These are phyloP conservation scores for Aythya baeri DNA, from an alignment of 2,113 vertebrate genomes.

Conservation along the genomic window DNA sequence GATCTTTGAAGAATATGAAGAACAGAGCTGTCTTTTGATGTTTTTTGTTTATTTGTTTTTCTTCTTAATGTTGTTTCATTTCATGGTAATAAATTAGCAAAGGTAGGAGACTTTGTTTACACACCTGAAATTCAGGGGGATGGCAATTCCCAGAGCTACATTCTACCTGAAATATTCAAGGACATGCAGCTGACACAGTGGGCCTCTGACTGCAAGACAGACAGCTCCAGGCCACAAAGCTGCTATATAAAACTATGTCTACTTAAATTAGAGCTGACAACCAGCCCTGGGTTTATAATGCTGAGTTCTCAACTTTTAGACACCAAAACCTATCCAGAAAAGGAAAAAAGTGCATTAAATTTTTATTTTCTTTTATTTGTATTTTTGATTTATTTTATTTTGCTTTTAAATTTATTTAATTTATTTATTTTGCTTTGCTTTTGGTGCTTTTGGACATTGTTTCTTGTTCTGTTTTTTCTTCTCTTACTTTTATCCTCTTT, in stretches of 20 bases:
- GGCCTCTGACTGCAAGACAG: conserved; percentile 75
- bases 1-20: neutral
- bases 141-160: conserved; percentile 63
- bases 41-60: too few species aligned
- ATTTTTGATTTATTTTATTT: neutral
- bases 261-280: conserved; percentile 85
- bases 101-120: conserved; percentile 54
- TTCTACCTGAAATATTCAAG: conserved; percentile 84
- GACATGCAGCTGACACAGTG: conserved; percentile 77
- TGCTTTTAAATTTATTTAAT: neutral
- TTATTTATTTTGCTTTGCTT: conserved; percentile 25
- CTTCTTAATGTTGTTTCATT: neutral
- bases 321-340: conserved; percentile 66
- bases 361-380: neutral
- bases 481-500: neutral
- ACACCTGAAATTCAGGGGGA: conserved; percentile 63
- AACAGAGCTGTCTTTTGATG: neutral
- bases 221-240: conserved; percentile 82
- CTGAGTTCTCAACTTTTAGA: conserved; percentile 74
- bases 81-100: conserved; percentile 56
- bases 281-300: conserved; percentile 69
- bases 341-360: conserved; percentile 33
- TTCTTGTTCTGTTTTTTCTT: neutral
- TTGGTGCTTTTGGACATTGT: conserved; percentile 63
- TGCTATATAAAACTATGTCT: conserved; percentile 75